Percentiles rank a stretch among this genome's conserved stretches.
Conservation (phyloP, 2,888 invertebrate species). For the Cloeon dipterum region DNA sequence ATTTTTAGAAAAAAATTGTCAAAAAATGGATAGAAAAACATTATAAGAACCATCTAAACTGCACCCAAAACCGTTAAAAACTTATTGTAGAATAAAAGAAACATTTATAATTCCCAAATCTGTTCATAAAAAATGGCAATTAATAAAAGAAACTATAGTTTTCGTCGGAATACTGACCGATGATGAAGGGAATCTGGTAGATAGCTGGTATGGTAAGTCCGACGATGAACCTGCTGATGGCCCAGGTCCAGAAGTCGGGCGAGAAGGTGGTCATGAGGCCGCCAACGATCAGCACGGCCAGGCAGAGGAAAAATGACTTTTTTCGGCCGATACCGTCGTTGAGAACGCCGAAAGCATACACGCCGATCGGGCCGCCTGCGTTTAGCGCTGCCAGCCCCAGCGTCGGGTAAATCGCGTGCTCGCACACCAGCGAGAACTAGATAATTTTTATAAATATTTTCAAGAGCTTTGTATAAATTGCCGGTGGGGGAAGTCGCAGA, state of each 20-base stretch:
- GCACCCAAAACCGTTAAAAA: no score
- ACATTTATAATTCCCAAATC: no score
- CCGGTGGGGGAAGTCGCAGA: neutral
- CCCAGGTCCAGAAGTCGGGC: slow-evolving; percentile 62
- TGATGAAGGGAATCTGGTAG: slow-evolving; percentile 86
- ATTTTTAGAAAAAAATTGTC: no score
- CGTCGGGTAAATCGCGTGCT: slow-evolving; percentile 66
- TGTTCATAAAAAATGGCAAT: no score
- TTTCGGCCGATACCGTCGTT: slow-evolving; percentile 75
- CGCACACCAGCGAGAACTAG: slow-evolving; percentile 78
- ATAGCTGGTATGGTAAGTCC: slow-evolving; percentile 80
- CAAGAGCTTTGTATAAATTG: neutral
- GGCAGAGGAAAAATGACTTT: slow-evolving; percentile 63
- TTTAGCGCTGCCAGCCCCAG: slow-evolving; percentile 68
- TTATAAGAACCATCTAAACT: no score
- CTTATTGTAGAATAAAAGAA: neutral
- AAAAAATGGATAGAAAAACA: no score
- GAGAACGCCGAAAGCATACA: slow-evolving; percentile 63
- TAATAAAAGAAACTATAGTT: no score
- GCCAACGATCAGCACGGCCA: slow-evolving; percentile 56
- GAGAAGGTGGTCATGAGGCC: slow-evolving; percentile 60
- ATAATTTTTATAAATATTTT: slow-evolving; percentile 10
- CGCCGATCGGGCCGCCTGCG: slow-evolving; percentile 72
- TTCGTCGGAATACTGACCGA: slow-evolving; percentile 35
- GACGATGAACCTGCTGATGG: slow-evolving; percentile 54